phyloP scores from a whole-genome alignment of 2,797 vertebrate species.

The Peromyscus nudipes region DNA sequence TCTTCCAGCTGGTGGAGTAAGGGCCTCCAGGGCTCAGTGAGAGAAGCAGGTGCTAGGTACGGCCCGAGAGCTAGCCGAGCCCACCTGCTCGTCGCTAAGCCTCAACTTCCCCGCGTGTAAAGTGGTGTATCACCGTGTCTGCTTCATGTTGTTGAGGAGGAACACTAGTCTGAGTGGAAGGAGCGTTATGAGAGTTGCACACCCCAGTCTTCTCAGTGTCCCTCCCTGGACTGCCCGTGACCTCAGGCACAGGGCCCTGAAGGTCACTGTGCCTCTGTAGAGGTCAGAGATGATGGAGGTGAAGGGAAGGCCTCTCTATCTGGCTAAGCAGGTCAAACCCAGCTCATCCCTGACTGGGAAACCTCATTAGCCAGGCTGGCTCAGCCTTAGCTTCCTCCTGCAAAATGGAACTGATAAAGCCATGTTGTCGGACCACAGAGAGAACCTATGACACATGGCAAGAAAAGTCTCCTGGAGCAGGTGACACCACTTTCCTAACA shows the following conservation, averaged over 20 bases:
- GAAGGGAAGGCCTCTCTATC: background rate
- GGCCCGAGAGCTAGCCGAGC: no score
- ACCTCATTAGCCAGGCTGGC: background rate
- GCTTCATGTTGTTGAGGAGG: background rate
- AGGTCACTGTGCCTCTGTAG: fast-evolving
- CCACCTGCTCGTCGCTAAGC: background rate
- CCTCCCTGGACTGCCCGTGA: background rate
- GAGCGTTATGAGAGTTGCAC: background rate
- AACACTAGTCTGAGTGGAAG: background rate
- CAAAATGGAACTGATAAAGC: background rate
- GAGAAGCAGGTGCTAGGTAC: fast-evolving
- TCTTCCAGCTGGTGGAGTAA: fast-evolving
- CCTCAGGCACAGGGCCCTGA: fast-evolving
- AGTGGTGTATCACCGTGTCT: background rate
- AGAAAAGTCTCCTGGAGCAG: background rate
- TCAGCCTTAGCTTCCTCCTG: background rate
- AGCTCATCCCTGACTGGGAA: background rate
- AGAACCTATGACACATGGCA: fast-evolving
- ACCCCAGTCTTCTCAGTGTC: fast-evolving
- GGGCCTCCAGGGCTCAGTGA: background rate
- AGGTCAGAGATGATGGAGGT: background rate
- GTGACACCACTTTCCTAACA: background rate
- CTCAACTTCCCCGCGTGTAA: background rate
- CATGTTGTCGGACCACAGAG: fast-evolving
- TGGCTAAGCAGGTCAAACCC: no score